Base-by-base conservation (phyloP, 35 echinoderm and acorn worm species). In the Holothuria glaberrima region DNA sequence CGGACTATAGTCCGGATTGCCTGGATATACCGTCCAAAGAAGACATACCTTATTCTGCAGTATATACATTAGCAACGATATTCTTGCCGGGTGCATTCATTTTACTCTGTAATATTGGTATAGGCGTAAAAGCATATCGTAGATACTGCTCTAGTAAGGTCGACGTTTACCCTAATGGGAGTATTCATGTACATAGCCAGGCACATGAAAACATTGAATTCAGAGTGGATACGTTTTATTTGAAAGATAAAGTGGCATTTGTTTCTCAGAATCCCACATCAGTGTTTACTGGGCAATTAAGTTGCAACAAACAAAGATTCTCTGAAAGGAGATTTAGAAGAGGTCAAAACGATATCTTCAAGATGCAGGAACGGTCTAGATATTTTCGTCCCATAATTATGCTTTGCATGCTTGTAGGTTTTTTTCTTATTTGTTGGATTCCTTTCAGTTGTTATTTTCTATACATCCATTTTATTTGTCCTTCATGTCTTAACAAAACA, bases 401-500 rank as follows among this genome's bases (percentile, higher is more conserved):
- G 80, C 28, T 84, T 17, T 61, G 57, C 30, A 58, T 84, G 29
- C 80, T 84, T 0, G 56, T 84, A 33, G 57, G 19, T 13, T 56
- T 84, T 22, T 84, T 61, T 38, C 61, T 22, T 25, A 19, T 33
- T 7, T 84, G 54, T n/a, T 84, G 80, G 80, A 62, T 84, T 41
- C 80, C 80, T 6, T 84, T 84, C 56, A 56, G 46, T 10, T 25
- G 57, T 0, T 84, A 84, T 21, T 84, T 30, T 84, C 59, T 84
- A 12, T 84, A 84, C 28, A 61, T 84, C 27, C 80, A 84, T n/a
- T 38, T 84, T 12, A 60, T 84, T 13, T 84, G 80, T 61, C 80
- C 80, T 58, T 59, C 28, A 10, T 84, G 80, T 33, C 80, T 84
- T 10, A 57, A 62, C 80, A 84, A 84, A 57, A 84, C 80, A 60